phyloP scores from a whole-genome alignment of 2,888 invertebrate species.

The Ferdinandea cuprea region DNA sequence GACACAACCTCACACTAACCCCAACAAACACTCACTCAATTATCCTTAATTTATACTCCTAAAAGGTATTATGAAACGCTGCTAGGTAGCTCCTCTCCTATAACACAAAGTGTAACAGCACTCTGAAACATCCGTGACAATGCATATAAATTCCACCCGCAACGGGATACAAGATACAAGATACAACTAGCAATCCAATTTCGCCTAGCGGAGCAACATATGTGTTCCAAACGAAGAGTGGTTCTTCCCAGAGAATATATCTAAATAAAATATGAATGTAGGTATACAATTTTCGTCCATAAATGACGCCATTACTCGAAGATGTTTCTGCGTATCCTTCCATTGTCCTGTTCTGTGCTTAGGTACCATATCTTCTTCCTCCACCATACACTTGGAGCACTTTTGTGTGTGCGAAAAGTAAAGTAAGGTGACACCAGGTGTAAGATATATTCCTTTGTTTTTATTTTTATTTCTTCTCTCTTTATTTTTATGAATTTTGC shows the following conservation, averaged over 20 bases:
- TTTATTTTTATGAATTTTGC: constrained; percentile 50
- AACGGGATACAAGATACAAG: too few relatives aligned
- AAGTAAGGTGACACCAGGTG: constrained; percentile 71
- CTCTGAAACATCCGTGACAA: constrained; percentile 66
- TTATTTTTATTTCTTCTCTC: constrained; percentile 37
- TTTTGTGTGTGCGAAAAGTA: neutral
- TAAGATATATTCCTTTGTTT: constrained; percentile 56
- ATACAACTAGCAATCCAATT: constrained; percentile 68
- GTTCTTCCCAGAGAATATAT: constrained; percentile 42
- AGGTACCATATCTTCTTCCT: too few relatives aligned
- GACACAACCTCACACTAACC: neutral
- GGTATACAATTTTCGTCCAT: constrained; percentile 71
- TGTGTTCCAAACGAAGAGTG: constrained; percentile 36
- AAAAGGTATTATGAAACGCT: constrained; percentile 40
- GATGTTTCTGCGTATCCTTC: constrained; percentile 54
- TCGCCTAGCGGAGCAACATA: constrained; percentile 65
- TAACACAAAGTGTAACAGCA: constrained; percentile 50
- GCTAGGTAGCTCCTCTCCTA: neutral
- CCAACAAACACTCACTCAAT: constrained; percentile 46
- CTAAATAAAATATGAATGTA: constrained; percentile 74
- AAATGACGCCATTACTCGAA: constrained; percentile 74
- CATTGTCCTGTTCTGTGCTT: constrained; percentile 9
- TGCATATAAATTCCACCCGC: constrained; percentile 62
- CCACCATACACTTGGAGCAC: neutral
- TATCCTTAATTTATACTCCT: constrained; percentile 51